phyloP scores from a whole-genome alignment of 1,140 invertebrate species.

The Caenorhabditis inopinata region DNA sequence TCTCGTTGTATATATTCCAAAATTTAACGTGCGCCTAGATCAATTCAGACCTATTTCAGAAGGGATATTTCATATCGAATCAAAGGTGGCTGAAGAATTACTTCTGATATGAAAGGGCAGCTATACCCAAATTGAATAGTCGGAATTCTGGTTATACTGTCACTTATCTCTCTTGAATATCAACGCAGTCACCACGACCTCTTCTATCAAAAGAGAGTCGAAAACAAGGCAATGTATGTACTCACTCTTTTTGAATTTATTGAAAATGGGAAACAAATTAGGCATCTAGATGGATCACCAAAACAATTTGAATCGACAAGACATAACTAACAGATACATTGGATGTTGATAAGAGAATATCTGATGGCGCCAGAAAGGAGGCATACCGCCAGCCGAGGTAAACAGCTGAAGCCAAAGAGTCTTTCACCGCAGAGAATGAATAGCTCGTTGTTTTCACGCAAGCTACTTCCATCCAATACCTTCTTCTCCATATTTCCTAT shows the following conservation, averaged over 20 bases:
- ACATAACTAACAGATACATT: background rate
- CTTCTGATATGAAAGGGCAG: background rate
- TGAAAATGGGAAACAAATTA: constrained; percentile 7
- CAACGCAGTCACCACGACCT: background rate
- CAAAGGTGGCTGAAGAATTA: too few species aligned
- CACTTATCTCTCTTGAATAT: background rate
- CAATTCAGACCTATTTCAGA: too few species aligned
- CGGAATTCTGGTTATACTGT: constrained; percentile 16
- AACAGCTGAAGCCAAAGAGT: background rate
- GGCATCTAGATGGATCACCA: constrained; percentile 11
- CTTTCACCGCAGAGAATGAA: background rate
- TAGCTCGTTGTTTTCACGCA: too few species aligned
- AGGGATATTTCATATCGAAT: too few species aligned
- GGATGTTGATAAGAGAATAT: constrained; percentile 8
- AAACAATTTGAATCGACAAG: constrained; percentile 29
- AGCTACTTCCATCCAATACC: too few species aligned
- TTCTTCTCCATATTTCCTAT: background rate
- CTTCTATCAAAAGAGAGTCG: background rate
- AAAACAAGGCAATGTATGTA: constrained; percentile 18
- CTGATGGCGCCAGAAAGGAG: constrained; percentile 1
- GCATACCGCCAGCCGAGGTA: background rate
- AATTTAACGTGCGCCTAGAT: too few species aligned
- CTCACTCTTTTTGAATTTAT: background rate
- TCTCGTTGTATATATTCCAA: too few species aligned
- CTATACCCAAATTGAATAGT: background rate